These are phyloP conservation scores for Vidua chalybeata DNA, from an alignment of 2,113 vertebrate species.

Conservation along the genomic window DNA sequence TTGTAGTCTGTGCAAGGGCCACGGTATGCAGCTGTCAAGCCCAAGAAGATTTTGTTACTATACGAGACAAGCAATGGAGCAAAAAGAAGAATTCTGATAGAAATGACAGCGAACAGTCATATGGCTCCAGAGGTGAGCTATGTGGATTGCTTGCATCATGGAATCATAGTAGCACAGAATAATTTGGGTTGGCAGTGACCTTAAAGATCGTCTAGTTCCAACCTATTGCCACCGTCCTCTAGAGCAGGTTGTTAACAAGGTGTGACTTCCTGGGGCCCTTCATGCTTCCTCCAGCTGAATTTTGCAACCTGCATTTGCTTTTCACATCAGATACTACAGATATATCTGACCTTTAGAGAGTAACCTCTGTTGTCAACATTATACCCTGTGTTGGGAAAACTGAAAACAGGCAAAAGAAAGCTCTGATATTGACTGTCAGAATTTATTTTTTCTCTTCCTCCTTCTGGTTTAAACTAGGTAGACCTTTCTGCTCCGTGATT, in stretches of 20 bases:
- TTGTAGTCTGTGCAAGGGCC: background rate
- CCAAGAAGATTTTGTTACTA: background rate
- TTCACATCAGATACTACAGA: background rate
- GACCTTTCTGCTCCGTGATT: background rate
- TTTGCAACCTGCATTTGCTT: background rate
- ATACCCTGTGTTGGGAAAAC: background rate
- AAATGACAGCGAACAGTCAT: background rate
- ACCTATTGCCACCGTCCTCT: background rate
- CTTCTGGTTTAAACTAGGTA: background rate
- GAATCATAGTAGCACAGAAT: background rate
- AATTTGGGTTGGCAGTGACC: background rate
- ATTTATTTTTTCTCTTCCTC: background rate
- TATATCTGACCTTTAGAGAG: background rate
- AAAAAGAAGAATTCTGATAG: background rate
- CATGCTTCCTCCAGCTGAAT: background rate
- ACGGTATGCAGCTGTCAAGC: background rate
- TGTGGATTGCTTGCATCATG: background rate
- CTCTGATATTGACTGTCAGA: background rate
- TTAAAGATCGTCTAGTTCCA: background rate
- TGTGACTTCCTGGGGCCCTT: background rate
- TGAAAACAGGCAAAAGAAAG: background rate
- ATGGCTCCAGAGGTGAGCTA: background rate
- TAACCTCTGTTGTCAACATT: background rate
- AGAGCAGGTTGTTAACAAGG: background rate
- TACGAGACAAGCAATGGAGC: background rate